Conservation (phyloP, 2,113 vertebrate genomes). For the Chionis minor region DNA sequence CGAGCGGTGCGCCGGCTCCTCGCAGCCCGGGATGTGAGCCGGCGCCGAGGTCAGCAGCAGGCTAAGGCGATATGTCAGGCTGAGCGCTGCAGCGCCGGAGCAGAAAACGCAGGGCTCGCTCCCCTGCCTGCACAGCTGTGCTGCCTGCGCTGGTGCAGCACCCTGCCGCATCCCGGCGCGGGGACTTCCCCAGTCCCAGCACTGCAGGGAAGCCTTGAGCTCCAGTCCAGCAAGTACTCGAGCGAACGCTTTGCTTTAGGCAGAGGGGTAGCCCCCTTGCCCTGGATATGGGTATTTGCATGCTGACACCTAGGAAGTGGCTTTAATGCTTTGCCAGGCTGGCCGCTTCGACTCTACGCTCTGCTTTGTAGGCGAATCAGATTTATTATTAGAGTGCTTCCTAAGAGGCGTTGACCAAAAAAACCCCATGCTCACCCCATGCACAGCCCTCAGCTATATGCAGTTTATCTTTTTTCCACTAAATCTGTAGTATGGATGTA, state of each 20-base stretch:
- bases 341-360: rapidly evolving
- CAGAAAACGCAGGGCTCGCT: not conserved
- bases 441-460: not conserved
- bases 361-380: not conserved
- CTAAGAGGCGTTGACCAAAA: not conserved
- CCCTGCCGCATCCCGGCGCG: rapidly evolving
- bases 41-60: rapidly evolving
- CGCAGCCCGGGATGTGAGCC: rapidly evolving
- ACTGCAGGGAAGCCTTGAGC: not conserved
- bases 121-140: not conserved
- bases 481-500: not conserved
- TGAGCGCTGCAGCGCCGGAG: not conserved
- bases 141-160: not conserved
- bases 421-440: not conserved
- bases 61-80: rapidly evolving
- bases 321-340: not conserved
- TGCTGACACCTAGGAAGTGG: not conserved
- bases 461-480: not conserved
- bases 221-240: not conserved
- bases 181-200: not conserved
- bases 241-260: not conserved
- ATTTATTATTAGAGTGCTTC: not conserved
- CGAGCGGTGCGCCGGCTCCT: not conserved
- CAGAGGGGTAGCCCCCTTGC: not conserved
- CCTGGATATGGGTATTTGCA: not conserved